Evolutionary conservation across 2,888 invertebrate genomes (phyloP), one percentile per base, ranked within the genome.

Genomic region (Drosophila mimica): DNA sequence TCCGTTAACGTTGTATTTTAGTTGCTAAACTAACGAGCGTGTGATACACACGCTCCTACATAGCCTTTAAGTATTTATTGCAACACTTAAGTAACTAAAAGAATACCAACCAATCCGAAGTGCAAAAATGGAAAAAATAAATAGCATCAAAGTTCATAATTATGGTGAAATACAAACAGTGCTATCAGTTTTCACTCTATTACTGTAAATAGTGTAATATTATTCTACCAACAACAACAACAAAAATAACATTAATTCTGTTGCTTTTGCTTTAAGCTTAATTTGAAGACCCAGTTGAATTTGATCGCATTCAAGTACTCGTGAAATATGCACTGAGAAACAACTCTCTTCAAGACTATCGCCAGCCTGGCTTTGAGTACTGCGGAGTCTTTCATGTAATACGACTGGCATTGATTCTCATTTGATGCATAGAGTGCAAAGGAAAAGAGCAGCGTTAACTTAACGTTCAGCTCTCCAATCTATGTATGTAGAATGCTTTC

Each of bases 61-160:
- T 90, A 86, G 89, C 70, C 75, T 57, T 70, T 90, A 86, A 90
- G 89, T 86, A 86, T 86, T 90, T 86, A 86, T 85, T 90, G 78
- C 71, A 79, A 74, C 73, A 81, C 74, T 88, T 77, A 70, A 81
- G 79, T 78, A 78, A 78, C 81, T 77, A 70, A 71, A 68, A 54
- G 15, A 69, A 38, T 15, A 28, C 34, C 69, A 87, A 87, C 78
- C 79, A 74, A 74, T 72, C 65, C 72, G 68, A 82, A 82, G 76
- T 81, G 80, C 75, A 79, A 75, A 82, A 68, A 38, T 70, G 30
- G 58, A 56, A 68, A 70, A 78, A 73, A 81, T 69, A 84, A 88
- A 65, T 82, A 75, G 68, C 79, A 82, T 75, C 73, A 86, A 83
- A 74, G 81, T 76, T 81, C 74, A 81, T 54, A 82, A 82, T 74